phyloP scores from a whole-genome alignment of 53 echinoderm and acorn worm genomes.

The Stichopus horrens region DNA sequence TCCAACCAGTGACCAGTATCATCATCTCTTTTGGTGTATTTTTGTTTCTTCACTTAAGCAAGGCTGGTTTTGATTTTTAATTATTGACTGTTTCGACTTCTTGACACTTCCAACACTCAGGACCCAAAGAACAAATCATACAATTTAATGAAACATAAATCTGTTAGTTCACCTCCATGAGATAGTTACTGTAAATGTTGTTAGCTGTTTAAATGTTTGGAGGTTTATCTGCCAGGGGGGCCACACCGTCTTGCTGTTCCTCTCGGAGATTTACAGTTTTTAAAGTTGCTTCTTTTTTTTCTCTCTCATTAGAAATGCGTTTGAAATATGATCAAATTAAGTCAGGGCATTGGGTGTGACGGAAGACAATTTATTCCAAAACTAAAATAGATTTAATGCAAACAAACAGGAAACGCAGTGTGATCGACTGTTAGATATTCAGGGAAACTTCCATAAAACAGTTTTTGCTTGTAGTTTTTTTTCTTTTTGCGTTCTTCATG shows the following conservation, averaged over 20 bases:
- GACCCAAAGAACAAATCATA: neutral
- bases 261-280: neutral
- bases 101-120: neutral
- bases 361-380: slow-evolving; percentile 18
- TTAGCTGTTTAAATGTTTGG: too few species aligned
- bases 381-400: slow-evolving; percentile 17
- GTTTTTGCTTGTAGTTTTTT: slow-evolving; percentile 12
- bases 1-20: too few species aligned
- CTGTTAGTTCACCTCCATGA: too few species aligned
- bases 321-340: slow-evolving; percentile 6
- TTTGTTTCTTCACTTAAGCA: too few species aligned
- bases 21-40: too few species aligned
- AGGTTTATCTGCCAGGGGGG: too few species aligned
- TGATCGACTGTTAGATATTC: slow-evolving; percentile 16
- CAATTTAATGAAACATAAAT: neutral
- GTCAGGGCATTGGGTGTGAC: slow-evolving; percentile 3
- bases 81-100: too few species aligned
- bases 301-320: neutral
- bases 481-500: slow-evolving; percentile 9
- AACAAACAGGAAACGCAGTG: slow-evolving; percentile 10
- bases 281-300: neutral
- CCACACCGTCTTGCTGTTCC: neutral
- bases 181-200: too few species aligned
- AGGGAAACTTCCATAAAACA: slow-evolving; percentile 36
- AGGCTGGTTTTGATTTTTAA: too few species aligned